Conservation (phyloP, 2,113 vertebrate genomes). For the Salvelinus alpinus region DNA sequence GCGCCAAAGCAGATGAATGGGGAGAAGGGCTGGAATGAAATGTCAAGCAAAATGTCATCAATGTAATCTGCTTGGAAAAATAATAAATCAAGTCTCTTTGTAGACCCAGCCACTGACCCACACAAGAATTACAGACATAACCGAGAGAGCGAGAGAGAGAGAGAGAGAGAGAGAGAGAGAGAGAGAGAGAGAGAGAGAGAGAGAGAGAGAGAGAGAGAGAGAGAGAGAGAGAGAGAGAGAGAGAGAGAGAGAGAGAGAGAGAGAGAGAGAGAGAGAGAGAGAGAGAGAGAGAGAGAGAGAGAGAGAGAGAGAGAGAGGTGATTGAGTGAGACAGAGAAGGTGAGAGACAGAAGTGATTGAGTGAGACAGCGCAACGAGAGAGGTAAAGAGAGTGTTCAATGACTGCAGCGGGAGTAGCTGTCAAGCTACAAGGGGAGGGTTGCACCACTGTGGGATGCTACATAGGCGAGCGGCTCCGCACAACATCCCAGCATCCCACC, state of each 20-base stretch:
- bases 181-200: background rate
- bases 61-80: slow-evolving; percentile 26
- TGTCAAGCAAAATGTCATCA: slow-evolving; percentile 42
- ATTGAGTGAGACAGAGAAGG: no score
- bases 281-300: no score
- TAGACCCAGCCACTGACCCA: background rate
- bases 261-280: no score
- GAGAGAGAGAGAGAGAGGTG: no score
- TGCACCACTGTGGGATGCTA: background rate
- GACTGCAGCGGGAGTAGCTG: slow-evolving; percentile 1
- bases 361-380: background rate
- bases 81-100: background rate
- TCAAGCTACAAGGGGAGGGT: background rate
- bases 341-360: background rate
- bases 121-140: background rate
- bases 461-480: background rate
- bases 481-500: background rate
- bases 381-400: background rate
- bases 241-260: background rate
- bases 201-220: background rate
- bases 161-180: background rate
- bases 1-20: slow-evolving; percentile 14
- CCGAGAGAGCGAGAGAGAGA: no score
- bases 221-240: background rate
- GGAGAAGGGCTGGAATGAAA: slow-evolving; percentile 24